Base-by-base conservation (phyloP, 2,888 invertebrate species). In the Agrilus biguttatus region DNA sequence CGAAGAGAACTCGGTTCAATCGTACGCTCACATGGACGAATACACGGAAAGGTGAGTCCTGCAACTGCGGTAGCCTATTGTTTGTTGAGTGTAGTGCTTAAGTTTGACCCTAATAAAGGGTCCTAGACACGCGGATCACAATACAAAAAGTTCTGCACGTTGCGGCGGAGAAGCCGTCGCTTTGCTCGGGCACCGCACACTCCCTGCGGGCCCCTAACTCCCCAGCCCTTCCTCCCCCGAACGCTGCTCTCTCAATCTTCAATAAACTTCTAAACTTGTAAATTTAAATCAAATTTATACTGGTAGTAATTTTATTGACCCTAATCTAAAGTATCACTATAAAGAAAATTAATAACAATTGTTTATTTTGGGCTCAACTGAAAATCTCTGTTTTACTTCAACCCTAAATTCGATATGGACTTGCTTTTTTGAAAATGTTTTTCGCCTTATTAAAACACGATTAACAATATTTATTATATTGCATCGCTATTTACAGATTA, bases 1-100 rank as follows among this genome's bases (percentile, higher is more conserved):
- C 52, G 96, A 97, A 71, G 93, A 96, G 67, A 92, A 95, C 68
- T 93, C 93, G 50, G 95, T 97, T 47, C 98, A 99, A 71, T 92
- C 90, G 61, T 97, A 97, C 70, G 93, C 96, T 40, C 91, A 93
- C 66, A 83, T 88, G 77, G 88, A 90, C 70, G 91, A 95, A 70
- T 98, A 96, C 74, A 92, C 92, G 62, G 93, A 95, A 74, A 93
- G 92, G 96, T 96, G 80, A 81, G 85, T 79, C 66, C 44, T 36
- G 43, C 37, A 36, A 39, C 14, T 40, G 35, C 41, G 33, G 36
- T 37, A 43, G 38, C 39, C 45, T 44, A 42, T 46, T 47, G 43
- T 49, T 39, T 45, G 50, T 51, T 47, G 47, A 52, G 51, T 54
- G 52, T 56, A 54, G 54, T 50, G 56, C 56, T 56, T 55, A 53